A percentile compares a stretch with the other conserved stretches of the same genome.
These are phyloP conservation scores for Bicyclus anynana DNA, from an alignment of 1,140 invertebrate genomes.

Conservation along the genomic window DNA sequence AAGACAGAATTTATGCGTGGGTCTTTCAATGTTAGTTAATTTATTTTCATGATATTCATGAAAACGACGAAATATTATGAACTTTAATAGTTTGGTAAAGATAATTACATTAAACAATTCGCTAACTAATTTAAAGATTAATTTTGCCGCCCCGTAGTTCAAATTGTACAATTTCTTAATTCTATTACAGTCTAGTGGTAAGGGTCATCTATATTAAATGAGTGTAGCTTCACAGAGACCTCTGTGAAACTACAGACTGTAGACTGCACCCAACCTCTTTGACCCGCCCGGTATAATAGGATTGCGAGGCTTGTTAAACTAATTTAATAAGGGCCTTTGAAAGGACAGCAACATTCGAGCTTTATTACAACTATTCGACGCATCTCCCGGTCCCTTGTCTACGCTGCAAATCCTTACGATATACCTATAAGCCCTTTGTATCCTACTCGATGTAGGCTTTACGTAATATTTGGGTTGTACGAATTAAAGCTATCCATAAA, in stretches of 20 bases:
- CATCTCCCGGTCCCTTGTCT: background rate
- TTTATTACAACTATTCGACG: background rate
- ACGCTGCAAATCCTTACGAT: background rate
- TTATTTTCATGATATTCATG: too few species aligned
- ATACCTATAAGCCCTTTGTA: background rate
- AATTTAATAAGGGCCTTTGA: constrained; percentile 13
- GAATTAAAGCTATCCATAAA: background rate
- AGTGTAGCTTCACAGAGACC: background rate
- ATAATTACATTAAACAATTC: too few species aligned
- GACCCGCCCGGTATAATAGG: constrained; percentile 10
- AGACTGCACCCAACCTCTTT: background rate
- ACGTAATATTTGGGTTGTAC: background rate
- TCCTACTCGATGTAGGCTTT: background rate
- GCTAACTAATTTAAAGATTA: too few species aligned
- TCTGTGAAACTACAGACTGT: background rate
- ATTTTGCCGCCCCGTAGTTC: too few species aligned
- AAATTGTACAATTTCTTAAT: background rate
- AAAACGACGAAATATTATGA: too few species aligned
- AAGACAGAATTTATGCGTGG: too few species aligned
- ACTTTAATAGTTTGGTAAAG: too few species aligned
- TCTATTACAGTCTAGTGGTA: background rate
- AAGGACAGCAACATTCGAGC: constrained; percentile 1
- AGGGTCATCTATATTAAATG: background rate
- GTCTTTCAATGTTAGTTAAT: too few species aligned
- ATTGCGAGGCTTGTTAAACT: constrained; percentile 14